phyloP scores from a whole-genome alignment of 2,888 invertebrate genomes.

The Leptogaster cylindrica region DNA sequence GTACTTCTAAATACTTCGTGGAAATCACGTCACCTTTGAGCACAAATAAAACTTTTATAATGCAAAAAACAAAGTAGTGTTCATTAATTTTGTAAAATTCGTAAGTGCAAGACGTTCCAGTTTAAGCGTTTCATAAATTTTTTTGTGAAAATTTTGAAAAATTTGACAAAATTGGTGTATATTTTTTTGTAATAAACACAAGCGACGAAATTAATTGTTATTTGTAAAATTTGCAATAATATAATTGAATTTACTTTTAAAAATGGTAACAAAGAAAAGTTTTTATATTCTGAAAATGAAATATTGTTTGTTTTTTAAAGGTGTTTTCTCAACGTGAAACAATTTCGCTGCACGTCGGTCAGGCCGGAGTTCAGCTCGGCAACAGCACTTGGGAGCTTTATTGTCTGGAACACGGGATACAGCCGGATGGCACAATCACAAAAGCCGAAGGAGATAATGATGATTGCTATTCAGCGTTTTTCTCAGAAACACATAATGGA shows the following conservation, averaged over 20 bases:
- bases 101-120: too few species aligned
- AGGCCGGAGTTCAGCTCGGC: slow-evolving; percentile 82
- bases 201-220: background rate
- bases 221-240: too few species aligned
- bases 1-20: too few species aligned
- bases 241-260: too few species aligned
- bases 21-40: too few species aligned
- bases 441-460: slow-evolving; percentile 59
- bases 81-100: too few species aligned
- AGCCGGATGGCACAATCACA: slow-evolving; percentile 69
- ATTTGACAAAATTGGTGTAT: too few species aligned
- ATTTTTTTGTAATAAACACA: too few species aligned
- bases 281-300: background rate
- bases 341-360: slow-evolving; percentile 81
- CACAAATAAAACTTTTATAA: too few species aligned
- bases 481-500: slow-evolving; percentile 79
- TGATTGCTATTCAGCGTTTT: slow-evolving; percentile 73
- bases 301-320: slow-evolving; percentile 33
- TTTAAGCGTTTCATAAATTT: too few species aligned
- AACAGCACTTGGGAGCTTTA: slow-evolving; percentile 82
- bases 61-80: too few species aligned
- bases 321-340: slow-evolving; percentile 69
- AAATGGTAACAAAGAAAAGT: slow-evolving; percentile 17
- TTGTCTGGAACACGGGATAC: slow-evolving; percentile 79
- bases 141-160: too few species aligned